Conservation (phyloP, 2,888 invertebrate species). For the Mylabris sibirica region DNA sequence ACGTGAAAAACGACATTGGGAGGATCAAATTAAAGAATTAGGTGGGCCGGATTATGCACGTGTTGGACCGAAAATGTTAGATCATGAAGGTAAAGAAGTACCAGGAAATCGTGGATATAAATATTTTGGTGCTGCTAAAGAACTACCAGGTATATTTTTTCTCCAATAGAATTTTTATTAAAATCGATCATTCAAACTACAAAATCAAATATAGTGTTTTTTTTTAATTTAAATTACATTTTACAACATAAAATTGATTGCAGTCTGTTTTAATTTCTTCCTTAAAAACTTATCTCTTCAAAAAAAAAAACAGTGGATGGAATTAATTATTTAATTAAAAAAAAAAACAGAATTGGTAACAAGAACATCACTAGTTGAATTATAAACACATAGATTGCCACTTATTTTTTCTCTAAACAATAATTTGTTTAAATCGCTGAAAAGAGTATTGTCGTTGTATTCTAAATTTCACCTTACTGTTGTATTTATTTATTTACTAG, state of each 20-base stretch:
- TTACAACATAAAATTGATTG: not conserved
- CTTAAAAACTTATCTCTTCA: not conserved
- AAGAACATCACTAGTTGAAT: constrained; percentile 27
- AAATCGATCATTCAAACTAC: constrained; percentile 15
- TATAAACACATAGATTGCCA: not conserved
- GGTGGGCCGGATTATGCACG: constrained; percentile 95
- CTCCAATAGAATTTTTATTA: not conserved
- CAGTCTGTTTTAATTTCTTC: not conserved
- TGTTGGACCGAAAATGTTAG: constrained; percentile 91
- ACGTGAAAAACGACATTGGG: constrained; percentile 97
- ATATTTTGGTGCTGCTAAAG: constrained; percentile 98
- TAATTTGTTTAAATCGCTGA: not conserved
- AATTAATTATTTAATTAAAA: constrained; percentile 18
- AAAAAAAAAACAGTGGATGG: constrained; percentile 9
- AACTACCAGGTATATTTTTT: constrained; percentile 78
- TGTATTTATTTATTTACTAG: constrained; percentile 54
- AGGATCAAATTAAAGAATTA: constrained; percentile 91
- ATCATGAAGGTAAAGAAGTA: constrained; percentile 92
- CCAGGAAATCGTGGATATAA: constrained; percentile 98
- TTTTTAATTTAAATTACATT: constrained; percentile 1
- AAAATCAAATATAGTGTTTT: constrained; percentile 3
- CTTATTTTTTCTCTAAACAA: too few species aligned
- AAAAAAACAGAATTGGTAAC: constrained; percentile 27
- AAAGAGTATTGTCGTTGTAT: constrained; percentile 32
- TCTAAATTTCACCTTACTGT: constrained; percentile 13